These are phyloP conservation scores for Nasonovia ribisnigri DNA, from an alignment of 2,888 invertebrate species.

Conservation along the genomic window DNA sequence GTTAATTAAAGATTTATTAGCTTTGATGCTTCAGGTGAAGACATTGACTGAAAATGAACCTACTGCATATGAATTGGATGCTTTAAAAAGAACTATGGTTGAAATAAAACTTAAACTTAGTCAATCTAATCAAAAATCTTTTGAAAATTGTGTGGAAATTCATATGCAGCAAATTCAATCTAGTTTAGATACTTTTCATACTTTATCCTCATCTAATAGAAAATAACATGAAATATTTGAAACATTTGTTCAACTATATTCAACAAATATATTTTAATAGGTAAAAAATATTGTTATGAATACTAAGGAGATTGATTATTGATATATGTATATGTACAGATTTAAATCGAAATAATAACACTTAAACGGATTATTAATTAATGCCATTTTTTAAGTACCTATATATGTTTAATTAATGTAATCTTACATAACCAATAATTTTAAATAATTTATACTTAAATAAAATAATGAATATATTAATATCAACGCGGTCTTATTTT, in stretches of 20 bases:
- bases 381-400: background rate
- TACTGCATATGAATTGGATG: conserved; percentile 91
- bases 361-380: conserved; percentile 2
- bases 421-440: background rate
- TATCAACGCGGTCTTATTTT: background rate
- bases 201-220: conserved; percentile 68
- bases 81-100: conserved; percentile 90
- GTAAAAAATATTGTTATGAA: background rate
- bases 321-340: background rate
- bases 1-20: conserved; percentile 88
- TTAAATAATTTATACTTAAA: background rate
- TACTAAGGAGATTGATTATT: conserved; percentile 42
- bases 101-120: conserved; percentile 86
- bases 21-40: conserved; percentile 89
- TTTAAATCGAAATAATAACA: background rate
- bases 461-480: background rate
- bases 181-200: conserved; percentile 68
- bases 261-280: conserved; percentile 10
- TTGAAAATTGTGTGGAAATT: conserved; percentile 90
- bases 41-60: conserved; percentile 74
- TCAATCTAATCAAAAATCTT: conserved; percentile 81
- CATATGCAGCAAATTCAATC: conserved; percentile 69
- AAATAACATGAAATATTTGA: conserved; percentile 41
- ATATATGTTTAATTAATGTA: conserved; percentile 7
- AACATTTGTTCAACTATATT: background rate